Conservation (phyloP, 2,113 vertebrate genomes). For the Bos javanicus region DNA sequence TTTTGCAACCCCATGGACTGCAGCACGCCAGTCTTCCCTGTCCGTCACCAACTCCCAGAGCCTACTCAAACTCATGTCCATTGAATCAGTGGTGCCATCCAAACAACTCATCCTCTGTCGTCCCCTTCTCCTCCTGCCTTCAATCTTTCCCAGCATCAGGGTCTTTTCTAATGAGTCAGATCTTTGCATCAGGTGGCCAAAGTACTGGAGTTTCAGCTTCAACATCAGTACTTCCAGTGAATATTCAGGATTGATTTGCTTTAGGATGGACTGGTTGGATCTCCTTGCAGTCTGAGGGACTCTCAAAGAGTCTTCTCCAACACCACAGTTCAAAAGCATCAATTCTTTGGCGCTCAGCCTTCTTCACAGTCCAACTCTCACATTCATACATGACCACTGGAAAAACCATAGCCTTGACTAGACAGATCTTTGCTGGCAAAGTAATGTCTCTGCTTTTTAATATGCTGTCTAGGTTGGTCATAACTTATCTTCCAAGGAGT, state of each 20-base stretch:
- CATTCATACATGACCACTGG: neutral
- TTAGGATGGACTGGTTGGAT: neutral
- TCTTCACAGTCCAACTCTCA: neutral
- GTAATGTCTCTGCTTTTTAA: neutral
- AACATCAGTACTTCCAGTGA: neutral
- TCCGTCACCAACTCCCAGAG: neutral
- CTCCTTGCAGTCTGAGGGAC: neutral
- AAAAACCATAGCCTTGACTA: neutral
- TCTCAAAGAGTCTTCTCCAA: neutral
- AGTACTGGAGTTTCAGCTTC: neutral
- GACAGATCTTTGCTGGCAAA: neutral
- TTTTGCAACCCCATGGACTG: neutral
- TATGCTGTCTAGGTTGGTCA: neutral
- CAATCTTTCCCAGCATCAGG: neutral
- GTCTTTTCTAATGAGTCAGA: neutral
- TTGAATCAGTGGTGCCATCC: neutral
- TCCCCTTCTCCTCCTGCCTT: neutral
- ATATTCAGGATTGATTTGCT: neutral
- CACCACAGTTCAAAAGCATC: neutral
- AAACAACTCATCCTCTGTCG: neutral
- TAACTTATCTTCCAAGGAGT: neutral
- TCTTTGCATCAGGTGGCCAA: neutral
- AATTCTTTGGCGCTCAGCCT: neutral
- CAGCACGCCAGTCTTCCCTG: neutral
- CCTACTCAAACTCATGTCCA: neutral